Evolutionary conservation across 1,140 invertebrate genomes (phyloP), one percentile per base, ranked within the genome.

Genomic region (Trissolcus basalis): DNA sequence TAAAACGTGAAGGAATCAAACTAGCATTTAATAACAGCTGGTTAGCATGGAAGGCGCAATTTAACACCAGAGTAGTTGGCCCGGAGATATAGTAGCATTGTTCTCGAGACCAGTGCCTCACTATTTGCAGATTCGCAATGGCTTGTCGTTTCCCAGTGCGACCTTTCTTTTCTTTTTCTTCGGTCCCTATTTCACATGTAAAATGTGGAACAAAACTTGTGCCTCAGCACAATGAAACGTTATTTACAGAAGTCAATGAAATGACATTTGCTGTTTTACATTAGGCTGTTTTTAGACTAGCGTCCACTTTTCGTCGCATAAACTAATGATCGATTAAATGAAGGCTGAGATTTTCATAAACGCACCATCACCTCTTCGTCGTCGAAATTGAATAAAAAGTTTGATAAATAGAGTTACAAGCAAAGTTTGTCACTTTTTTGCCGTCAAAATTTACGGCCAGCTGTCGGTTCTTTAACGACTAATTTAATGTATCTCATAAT

Each of bases 401-500:
- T 39, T 39, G 3, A 6, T 27, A 27, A 1, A 27, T n/a, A n/a
- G n/a, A 27, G 1, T 27, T 27, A 6, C 19, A 27, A 27, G 19
- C 19, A 27, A 27, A 27, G 19, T 1, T 27, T 27, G 19, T 39
- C 65, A 16, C 54, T 67, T 73, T 50, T 13, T 44, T 44, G 11
- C 11, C 43, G 12, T 1, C 19, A 27, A 27, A 27, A 27, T 27
- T 1, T 27, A 27, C 6, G 19, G 19, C 19, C 19, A 27, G 19
- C 19, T 27, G 19, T 27, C 19, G 19, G 19, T 27, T 27, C 36
- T 11, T 39, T 1, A 65, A 65, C 70, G 61, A 73, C 53, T 74
- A 75, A 75, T 75, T 75, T 68, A 69, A 69, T 75, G 64, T 64
- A 48, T 75, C 59, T 63, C 47, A 64, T 69, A 75, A 75, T 75